Percentiles rank a stretch among this genome's conserved stretches.
Evolutionary conservation across 2,888 invertebrate genomes (phyloP).

Genomic region (Acronicta alni): DNA sequence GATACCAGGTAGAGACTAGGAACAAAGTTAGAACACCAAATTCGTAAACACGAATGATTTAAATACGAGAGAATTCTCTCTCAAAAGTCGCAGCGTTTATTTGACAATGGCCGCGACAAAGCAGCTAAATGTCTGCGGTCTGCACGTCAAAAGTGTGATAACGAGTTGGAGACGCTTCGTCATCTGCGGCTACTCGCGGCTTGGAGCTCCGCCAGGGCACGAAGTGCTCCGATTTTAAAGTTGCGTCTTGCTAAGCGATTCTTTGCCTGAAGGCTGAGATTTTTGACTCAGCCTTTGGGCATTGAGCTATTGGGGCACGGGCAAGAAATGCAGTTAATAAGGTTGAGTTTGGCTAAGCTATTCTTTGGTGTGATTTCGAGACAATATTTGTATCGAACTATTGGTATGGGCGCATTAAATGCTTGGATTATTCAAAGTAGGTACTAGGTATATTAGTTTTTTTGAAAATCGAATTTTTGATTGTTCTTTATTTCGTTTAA

Average conservation of each 20-base stretch:
- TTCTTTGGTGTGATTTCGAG: too few species aligned
- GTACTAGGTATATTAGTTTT: too few species aligned
- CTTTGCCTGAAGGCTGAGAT: slow-evolving; percentile 12
- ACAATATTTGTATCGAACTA: neutral
- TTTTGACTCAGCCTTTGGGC: slow-evolving; percentile 6
- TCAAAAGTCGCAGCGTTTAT: neutral
- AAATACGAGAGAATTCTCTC: neutral
- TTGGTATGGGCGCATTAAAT: neutral
- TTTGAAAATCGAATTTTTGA: too few species aligned
- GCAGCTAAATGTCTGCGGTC: slow-evolving; percentile 54
- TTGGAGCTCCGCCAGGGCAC: slow-evolving; percentile 81
- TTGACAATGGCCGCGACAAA: slow-evolving; percentile 1
- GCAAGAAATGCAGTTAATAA: too few species aligned
- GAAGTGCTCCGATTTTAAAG: slow-evolving; percentile 63
- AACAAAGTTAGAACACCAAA: too few species aligned
- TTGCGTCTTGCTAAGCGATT: slow-evolving; percentile 42
- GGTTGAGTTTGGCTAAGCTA: too few species aligned
- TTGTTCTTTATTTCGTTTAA: too few species aligned
- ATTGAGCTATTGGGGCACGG: neutral
- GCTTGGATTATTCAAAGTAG: neutral
- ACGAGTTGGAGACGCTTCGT: slow-evolving; percentile 75
- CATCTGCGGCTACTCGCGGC: slow-evolving; percentile 82
- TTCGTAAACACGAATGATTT: too few species aligned
- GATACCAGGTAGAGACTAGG: too few species aligned
- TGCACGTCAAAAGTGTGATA: slow-evolving; percentile 65